Evolutionary conservation across 2,797 vertebrate genomes (phyloP).

Genomic region (Rallus crepitans): DNA sequence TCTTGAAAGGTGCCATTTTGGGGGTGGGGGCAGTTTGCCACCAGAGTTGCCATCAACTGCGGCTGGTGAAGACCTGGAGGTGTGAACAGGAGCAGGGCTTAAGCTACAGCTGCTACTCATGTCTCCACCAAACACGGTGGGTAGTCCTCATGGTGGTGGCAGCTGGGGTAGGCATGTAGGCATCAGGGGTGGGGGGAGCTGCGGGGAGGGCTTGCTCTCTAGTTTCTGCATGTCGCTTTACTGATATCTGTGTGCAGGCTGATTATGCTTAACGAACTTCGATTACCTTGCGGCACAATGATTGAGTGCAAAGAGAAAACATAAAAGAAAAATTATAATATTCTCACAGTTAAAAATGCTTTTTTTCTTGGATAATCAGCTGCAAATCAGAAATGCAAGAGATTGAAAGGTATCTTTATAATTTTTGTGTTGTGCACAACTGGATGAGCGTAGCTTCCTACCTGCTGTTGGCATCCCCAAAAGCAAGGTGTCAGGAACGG

Average conservation of each 20-base stretch:
- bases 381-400: constrained; percentile 2
- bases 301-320: background rate
- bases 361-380: background rate
- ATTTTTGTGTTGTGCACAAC: background rate
- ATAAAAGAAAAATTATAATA: background rate
- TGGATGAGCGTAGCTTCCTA: background rate
- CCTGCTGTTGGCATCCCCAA: background rate
- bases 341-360: background rate
- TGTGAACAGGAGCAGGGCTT: background rate
- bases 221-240: background rate
- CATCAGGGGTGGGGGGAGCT: background rate
- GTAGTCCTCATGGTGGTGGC: fast-evolving
- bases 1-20: background rate
- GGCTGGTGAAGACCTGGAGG: background rate
- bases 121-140: no score
- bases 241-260: background rate
- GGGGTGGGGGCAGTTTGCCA: no score
- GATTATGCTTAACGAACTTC: background rate
- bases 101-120: background rate
- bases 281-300: background rate
- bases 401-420: background rate
- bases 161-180: background rate
- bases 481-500: background rate
- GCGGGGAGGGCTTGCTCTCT: background rate
- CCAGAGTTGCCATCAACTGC: background rate